These are phyloP conservation scores for Lingula anatina DNA, from an alignment of 2,888 invertebrate genomes.

Conservation along the genomic window DNA sequence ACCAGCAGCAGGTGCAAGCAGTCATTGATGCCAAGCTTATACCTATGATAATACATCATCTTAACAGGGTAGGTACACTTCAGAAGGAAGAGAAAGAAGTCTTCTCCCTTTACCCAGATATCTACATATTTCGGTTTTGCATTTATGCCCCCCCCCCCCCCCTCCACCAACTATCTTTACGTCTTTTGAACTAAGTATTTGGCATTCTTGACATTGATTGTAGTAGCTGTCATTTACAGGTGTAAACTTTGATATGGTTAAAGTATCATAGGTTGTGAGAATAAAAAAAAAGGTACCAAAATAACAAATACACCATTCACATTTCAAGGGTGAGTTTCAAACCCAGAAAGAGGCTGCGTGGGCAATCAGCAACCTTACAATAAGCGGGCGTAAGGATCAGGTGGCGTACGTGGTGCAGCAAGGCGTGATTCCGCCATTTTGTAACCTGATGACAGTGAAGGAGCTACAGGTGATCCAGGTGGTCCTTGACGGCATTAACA, in stretches of 20 bases:
- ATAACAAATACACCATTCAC: too few relatives aligned
- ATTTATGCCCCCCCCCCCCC: too few relatives aligned
- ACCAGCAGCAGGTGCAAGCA: slow-evolving; percentile 92
- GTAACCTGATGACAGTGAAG: slow-evolving; percentile 87
- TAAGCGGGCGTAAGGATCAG: slow-evolving; percentile 92
- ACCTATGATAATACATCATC: slow-evolving; percentile 89
- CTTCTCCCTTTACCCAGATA: slow-evolving; percentile 73
- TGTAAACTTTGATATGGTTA: too few relatives aligned
- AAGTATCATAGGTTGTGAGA: too few relatives aligned
- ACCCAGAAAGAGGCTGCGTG: slow-evolving; percentile 99
- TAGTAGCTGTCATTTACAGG: not conserved
- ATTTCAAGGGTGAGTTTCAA: slow-evolving; percentile 89
- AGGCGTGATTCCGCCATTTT: slow-evolving; percentile 94
- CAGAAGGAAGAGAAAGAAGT: slow-evolving; percentile 77
- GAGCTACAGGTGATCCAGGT: slow-evolving; percentile 73
- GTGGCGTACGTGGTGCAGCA: slow-evolving; percentile 72
- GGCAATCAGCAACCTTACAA: slow-evolving; percentile 98
- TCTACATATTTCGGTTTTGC: too few relatives aligned
- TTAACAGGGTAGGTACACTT: slow-evolving; percentile 63
- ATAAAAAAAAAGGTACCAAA: too few relatives aligned
- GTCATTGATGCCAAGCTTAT: slow-evolving; percentile 88
- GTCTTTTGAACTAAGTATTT: too few relatives aligned
- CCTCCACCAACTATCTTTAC: too few relatives aligned
- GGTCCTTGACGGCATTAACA: slow-evolving; percentile 81
- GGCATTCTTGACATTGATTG: not conserved